Evolutionary conservation across 2,888 invertebrate species (phyloP), one percentile per base, ranked within the genome.

Genomic region (Drosophila phalerata): DNA sequence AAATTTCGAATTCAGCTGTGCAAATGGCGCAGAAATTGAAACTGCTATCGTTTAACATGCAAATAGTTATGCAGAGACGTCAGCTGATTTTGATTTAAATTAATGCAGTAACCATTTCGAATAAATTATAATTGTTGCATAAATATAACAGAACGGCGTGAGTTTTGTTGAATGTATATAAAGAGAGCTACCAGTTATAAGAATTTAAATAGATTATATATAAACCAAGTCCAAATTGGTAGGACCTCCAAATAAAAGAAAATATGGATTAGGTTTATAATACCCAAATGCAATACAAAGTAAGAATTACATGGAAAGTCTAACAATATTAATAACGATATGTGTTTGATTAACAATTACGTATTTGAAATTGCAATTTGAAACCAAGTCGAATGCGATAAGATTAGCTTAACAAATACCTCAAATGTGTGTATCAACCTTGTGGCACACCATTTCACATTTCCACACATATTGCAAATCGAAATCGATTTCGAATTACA

Each of bases 401-500:
- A 81, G 78, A 73, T 65, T 47, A 52, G 51, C 61, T 32, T 53
- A 64, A 66, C 51, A 63, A 62, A 74, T 74, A 74, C 55, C 48
- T 69, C 49, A 48, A 15, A 48, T 25, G 64, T 48, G 25, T 48
- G 34, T 53, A 55, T 61, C 81, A 85, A 72, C 82, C 82, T 81
- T 82, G 85, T 57, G 56, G 65, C 38, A 57, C 60, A 51, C 42
- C 40, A 45, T 53, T 28, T 57, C 37, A 37, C 34, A 57, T 65
- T 65, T 57, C 17, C 72, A 62, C 72, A 57, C 57, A 69, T 32
- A 43, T 53, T 69, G 83, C 56, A 19, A 68, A 66, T 66, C 42
- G 57, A 67, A 87, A 75, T 69, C 75, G 68, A 87, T 85, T 85
- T 77, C 68, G 37, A 84, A 84, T 86, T 74, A 69, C 69, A 45